A percentile compares a stretch with the other conserved stretches of the same genome.
Conservation (phyloP, 2,888 invertebrate genomes). For the Amphipoea oculea region DNA sequence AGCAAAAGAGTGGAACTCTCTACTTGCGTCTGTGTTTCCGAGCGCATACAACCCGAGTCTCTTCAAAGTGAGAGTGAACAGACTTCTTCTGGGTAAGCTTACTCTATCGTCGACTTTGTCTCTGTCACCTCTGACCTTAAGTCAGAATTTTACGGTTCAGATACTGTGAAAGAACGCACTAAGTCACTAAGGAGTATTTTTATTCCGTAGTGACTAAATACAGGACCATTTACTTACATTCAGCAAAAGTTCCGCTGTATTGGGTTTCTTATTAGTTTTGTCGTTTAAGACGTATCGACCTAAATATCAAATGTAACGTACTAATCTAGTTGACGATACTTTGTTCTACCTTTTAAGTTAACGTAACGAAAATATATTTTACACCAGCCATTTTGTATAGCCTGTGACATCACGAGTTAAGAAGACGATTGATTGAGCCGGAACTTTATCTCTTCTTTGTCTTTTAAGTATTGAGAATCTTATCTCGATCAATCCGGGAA, state of each 20-base stretch:
- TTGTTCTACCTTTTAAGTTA: background rate
- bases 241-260: slow-evolving; percentile 38
- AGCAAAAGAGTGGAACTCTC: too few species aligned
- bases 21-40: too few species aligned
- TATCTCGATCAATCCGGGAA: background rate
- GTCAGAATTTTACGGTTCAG: slow-evolving; percentile 19
- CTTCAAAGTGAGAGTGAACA: too few species aligned
- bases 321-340: background rate
- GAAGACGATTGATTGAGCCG: background rate
- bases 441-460: background rate
- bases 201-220: slow-evolving; percentile 46
- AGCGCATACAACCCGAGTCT: too few species aligned
- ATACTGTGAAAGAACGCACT: slow-evolving; percentile 2
- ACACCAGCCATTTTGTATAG: background rate
- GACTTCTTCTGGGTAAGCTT: too few species aligned
- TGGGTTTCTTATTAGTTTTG: slow-evolving; percentile 43
- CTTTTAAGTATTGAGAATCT: too few species aligned
- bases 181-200: slow-evolving; percentile 1
- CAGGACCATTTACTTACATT: slow-evolving; percentile 11
- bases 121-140: too few species aligned
- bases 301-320: slow-evolving; percentile 21
- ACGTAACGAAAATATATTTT: background rate
- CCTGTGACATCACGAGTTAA: background rate
- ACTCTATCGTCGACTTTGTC: too few species aligned
- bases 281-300: slow-evolving; percentile 17